Base-by-base conservation (phyloP, 2,113 vertebrate species). In the Eidolon helvum region DNA sequence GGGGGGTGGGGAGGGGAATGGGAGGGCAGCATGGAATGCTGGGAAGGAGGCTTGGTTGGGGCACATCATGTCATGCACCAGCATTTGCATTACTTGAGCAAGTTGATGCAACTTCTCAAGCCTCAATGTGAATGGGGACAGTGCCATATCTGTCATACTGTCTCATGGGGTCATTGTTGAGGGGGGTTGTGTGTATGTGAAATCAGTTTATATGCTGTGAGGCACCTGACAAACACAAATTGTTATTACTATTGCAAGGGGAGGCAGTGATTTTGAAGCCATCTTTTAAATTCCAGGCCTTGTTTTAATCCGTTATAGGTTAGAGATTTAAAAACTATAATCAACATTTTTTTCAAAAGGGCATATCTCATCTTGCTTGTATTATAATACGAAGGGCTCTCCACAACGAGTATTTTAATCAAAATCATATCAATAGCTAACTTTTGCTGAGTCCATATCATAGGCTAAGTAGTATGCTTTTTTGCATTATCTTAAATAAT, bases 401-500 rank as follows among this genome's bases (percentile, higher is more conserved):
- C 75, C 43, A 5, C 7, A 22, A 30, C 1, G 45, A 4, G 3
- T 55, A 40, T 71, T 92, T 40, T 65, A 90, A 59, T 75, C 43
- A 75, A 59, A 35, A 90, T 53, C 6, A 9, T 59, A 53, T 90
- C 12, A 68, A 63, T 0, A 88, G 69, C 30, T 88, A 79, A 77
- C 65, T 66, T 33, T 48, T 66, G 63, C 5, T n/a, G 28, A 94
- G 89, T n/a, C 48, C 15, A 15, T 26, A 55, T 55, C 28, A 55
- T 10, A 4, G 53, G 71, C 85, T 38, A 57, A 77, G 40, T 7
- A 72, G 61, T 1, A 22, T 35, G 66, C 28, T 66, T 33, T 65
- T 57, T 28, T 26, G 48, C n/a, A 72, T 88, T 66, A 33, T 59
- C 45, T 71, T 85, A 66, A 95, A 55, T 66, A 94, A 83, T 10